These are phyloP conservation scores for Tineola bisselliella DNA, from an alignment of 2,888 invertebrate species.

Conservation along the genomic window DNA sequence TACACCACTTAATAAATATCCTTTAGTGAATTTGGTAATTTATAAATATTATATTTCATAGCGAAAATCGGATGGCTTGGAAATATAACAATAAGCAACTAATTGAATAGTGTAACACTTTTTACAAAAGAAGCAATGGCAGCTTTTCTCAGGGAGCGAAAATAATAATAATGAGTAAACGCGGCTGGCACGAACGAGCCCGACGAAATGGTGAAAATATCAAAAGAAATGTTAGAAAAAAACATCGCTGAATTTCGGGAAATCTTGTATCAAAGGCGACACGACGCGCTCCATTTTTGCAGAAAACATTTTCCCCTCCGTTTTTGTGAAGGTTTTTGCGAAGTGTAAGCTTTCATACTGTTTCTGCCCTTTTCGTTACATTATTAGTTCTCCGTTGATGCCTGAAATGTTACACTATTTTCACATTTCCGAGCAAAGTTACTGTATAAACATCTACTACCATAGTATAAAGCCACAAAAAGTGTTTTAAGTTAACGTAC, in stretches of 20 bases:
- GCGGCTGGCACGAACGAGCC: slow-evolving; percentile 18
- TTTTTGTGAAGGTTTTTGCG: slow-evolving; percentile 26
- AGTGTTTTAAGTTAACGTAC: too few species aligned
- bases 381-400: background rate
- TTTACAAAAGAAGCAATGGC: slow-evolving; percentile 21
- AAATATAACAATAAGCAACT: slow-evolving; percentile 3
- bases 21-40: too few species aligned
- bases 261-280: slow-evolving; percentile 34
- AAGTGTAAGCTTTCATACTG: slow-evolving; percentile 4
- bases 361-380: background rate
- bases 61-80: too few species aligned
- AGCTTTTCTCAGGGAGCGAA: slow-evolving; percentile 26
- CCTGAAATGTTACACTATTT: background rate
- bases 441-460: too few species aligned
- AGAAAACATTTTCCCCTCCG: slow-evolving; percentile 33
- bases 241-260: slow-evolving; percentile 31
- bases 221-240: slow-evolving; percentile 30
- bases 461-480: too few species aligned
- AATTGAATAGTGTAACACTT: slow-evolving; percentile 2
- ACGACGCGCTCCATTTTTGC: slow-evolving; percentile 25
- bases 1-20: too few species aligned
- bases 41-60: too few species aligned
- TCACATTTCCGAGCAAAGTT: background rate
- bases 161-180: slow-evolving; percentile 30
- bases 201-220: slow-evolving; percentile 31